Percentiles rank a stretch among this genome's conserved stretches.
Conservation (phyloP, 2,888 invertebrate species). For the Coelinius sp. region DNA sequence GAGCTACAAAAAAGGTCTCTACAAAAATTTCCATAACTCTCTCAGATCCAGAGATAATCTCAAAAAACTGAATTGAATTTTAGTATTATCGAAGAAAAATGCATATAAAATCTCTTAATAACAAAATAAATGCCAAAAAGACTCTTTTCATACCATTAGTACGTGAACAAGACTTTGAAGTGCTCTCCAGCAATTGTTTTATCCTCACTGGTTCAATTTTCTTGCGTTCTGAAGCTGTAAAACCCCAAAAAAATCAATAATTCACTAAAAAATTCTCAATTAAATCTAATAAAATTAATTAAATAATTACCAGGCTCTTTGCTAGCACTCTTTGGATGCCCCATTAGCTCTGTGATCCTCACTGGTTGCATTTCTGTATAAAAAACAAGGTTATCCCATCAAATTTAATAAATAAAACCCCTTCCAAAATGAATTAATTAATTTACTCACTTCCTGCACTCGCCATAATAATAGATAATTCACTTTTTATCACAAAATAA, state of each 20-base stretch:
- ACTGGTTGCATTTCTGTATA: conserved; percentile 9
- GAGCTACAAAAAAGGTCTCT: background rate
- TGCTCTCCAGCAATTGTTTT: conserved; percentile 12
- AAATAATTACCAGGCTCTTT: background rate
- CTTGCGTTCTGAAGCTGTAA: background rate
- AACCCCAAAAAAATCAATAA: background rate
- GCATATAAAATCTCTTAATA: no score
- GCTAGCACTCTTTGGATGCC: background rate
- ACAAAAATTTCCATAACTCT: no score
- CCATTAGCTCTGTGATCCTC: conserved; percentile 9
- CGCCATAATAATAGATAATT: background rate
- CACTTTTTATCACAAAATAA: background rate
- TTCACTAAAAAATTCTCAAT: background rate
- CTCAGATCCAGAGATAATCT: no score
- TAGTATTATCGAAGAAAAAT: no score
- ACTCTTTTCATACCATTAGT: conserved; percentile 3
- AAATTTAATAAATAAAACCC: background rate
- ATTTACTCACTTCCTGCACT: conserved; percentile 4
- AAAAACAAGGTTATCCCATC: background rate
- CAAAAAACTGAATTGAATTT: no score
- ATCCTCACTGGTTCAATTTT: conserved; percentile 15
- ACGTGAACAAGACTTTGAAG: conserved; percentile 19
- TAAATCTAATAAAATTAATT: background rate
- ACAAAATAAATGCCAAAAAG: background rate
- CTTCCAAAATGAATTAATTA: background rate